Conservation (phyloP, 1,140 invertebrate genomes). For the Drosophila lini region DNA sequence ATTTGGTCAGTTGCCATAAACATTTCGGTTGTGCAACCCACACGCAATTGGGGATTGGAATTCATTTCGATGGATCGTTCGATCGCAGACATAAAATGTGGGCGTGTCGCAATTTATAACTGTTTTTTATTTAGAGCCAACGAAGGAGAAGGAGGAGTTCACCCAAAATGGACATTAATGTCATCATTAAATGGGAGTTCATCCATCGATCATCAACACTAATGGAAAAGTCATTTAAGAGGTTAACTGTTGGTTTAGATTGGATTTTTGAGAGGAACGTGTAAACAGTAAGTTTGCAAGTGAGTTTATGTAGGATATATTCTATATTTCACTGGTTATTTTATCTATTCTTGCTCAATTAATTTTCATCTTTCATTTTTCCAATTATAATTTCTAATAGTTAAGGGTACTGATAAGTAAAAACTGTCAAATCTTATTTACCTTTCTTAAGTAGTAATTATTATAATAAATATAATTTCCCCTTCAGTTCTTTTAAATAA, state of each 20-base stretch:
- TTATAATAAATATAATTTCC: neutral
- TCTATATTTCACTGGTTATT: neutral
- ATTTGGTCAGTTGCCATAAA: slow-evolving; percentile 72
- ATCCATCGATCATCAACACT: slow-evolving; percentile 30
- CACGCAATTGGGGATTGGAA: slow-evolving; percentile 48
- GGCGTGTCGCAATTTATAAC: slow-evolving; percentile 51
- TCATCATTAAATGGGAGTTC: slow-evolving; percentile 52
- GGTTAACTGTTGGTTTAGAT: slow-evolving; percentile 9
- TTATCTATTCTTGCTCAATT: neutral
- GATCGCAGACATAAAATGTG: slow-evolving; percentile 27
- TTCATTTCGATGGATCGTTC: slow-evolving; percentile 29
- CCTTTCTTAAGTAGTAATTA: neutral
- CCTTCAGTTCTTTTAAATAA: neutral
- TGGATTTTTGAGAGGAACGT: neutral
- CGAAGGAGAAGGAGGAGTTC: slow-evolving; percentile 3
- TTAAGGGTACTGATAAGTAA: too few species aligned
- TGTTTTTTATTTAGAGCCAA: slow-evolving; percentile 25
- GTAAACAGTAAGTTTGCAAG: neutral
- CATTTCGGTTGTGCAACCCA: slow-evolving; percentile 68
- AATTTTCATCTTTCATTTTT: neutral
- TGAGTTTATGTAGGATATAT: neutral
- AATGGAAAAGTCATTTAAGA: slow-evolving; percentile 8
- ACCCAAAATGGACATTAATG: slow-evolving; percentile 45
- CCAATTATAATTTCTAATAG: too few species aligned
- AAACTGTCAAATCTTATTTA: neutral